Percentiles rank a stretch among this genome's conserved stretches.
phyloP scores from a whole-genome alignment of 2,113 vertebrate genomes.

The Ginglymostoma cirratum region DNA sequence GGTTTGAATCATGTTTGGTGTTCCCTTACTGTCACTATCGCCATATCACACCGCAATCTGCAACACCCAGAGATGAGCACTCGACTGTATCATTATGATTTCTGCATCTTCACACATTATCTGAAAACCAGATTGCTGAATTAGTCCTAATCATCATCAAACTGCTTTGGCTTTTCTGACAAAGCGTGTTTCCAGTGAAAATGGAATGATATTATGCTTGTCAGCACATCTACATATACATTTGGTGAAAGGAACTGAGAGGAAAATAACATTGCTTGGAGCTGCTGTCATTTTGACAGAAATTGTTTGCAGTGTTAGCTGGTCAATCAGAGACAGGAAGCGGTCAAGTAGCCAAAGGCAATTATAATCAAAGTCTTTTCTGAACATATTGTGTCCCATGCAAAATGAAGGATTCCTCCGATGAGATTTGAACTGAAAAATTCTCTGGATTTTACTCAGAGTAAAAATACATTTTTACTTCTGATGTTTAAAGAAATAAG shows the following conservation, averaged over 20 bases:
- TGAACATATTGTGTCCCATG: background rate
- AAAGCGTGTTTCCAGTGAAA: conserved; percentile 17
- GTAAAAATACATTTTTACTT: background rate
- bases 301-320: background rate
- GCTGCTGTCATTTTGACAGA: conserved; percentile 15
- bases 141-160: conserved; percentile 31
- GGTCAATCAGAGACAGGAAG: conserved; percentile 11
- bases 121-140: conserved; percentile 33
- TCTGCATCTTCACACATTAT: background rate
- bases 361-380: background rate
- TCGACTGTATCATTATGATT: background rate
- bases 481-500: background rate
- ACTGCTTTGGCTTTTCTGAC: background rate
- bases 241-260: background rate
- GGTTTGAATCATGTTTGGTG: background rate
- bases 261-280: conserved; percentile 9
- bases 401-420: background rate
- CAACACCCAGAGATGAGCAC: background rate
- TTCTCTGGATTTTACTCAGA: background rate
- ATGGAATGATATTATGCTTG: background rate
- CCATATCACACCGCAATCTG: background rate
- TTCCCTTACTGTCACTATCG: background rate
- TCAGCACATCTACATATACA: background rate
- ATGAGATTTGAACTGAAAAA: background rate
- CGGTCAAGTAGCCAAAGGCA: conserved; percentile 22